Percentiles rank a stretch among this genome's conserved stretches.
Evolutionary conservation across 2,113 vertebrate genomes (phyloP).

Genomic region (Cepphus grylle): DNA sequence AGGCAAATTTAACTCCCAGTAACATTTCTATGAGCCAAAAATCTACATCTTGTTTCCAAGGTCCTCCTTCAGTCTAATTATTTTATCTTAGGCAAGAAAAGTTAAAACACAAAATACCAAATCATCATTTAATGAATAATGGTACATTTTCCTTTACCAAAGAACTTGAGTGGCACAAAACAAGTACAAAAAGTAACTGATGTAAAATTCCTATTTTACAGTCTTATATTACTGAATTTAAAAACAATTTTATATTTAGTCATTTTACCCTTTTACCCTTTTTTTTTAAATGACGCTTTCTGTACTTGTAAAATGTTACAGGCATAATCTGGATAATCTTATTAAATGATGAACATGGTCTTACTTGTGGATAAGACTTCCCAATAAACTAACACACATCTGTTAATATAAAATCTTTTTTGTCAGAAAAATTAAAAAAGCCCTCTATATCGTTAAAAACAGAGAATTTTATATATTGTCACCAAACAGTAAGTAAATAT

Average conservation of each 20-base stretch:
- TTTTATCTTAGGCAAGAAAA: neutral
- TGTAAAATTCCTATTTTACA: neutral
- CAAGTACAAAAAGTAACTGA: neutral
- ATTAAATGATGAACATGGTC: neutral
- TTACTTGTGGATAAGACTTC: neutral
- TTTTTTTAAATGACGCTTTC: neutral
- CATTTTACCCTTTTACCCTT: neutral
- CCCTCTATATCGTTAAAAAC: neutral
- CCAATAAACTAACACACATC: neutral
- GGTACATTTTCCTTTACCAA: neutral
- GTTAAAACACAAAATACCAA: neutral
- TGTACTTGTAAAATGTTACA: neutral
- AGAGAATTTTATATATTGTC: neutral
- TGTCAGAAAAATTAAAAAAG: neutral
- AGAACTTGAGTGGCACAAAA: neutral
- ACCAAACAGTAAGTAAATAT: slow-evolving; percentile 32
- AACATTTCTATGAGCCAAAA: neutral
- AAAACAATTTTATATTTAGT: too few species aligned
- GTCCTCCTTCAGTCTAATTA: neutral
- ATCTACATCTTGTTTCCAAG: neutral
- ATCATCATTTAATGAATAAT: neutral
- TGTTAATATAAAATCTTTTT: neutral
- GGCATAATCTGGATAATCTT: neutral
- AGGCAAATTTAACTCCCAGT: neutral
- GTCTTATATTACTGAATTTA: too few species aligned